A percentile compares a stretch with the other conserved stretches of the same genome.
Evolutionary conservation across 2,888 invertebrate genomes (phyloP).

Genomic region (Erebia palarica): DNA sequence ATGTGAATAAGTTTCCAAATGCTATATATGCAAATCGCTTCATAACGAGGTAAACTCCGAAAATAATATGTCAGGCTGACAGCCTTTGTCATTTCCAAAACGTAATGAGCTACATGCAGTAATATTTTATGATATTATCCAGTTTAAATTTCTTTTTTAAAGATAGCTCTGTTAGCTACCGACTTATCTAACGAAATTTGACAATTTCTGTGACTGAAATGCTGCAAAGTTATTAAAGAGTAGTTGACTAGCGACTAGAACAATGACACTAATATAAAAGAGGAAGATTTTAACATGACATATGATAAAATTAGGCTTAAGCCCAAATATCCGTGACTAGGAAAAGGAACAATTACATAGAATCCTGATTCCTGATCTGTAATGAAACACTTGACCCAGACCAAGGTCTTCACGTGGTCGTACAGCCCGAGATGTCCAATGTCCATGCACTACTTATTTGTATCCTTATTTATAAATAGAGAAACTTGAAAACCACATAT

Average conservation of each 20-base stretch:
- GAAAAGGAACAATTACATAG: no score
- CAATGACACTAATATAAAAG: not conserved
- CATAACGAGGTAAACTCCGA: no score
- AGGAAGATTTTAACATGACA: no score
- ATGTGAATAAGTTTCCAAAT: no score
- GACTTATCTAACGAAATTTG: not conserved
- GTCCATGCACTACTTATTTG: not conserved
- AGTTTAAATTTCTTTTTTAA: no score
- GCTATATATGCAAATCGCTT: no score
- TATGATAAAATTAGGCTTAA: no score
- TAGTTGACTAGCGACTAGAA: not conserved
- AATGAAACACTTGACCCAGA: no score
- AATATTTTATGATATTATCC: conserved; percentile 6
- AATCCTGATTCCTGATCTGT: no score
- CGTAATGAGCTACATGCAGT: not conserved
- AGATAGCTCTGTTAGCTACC: not conserved
- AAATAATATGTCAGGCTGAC: not conserved
- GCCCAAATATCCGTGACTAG: no score
- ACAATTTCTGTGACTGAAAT: not conserved
- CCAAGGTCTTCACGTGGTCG: not conserved
- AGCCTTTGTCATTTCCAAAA: not conserved
- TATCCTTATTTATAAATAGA: not conserved
- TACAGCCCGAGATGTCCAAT: not conserved
- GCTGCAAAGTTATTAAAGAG: not conserved
- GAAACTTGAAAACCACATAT: not conserved